Percentiles rank a stretch among this genome's conserved stretches.
These are phyloP conservation scores for Oasisia sp. DNA, from an alignment of 2,888 invertebrate genomes.

Conservation along the genomic window DNA sequence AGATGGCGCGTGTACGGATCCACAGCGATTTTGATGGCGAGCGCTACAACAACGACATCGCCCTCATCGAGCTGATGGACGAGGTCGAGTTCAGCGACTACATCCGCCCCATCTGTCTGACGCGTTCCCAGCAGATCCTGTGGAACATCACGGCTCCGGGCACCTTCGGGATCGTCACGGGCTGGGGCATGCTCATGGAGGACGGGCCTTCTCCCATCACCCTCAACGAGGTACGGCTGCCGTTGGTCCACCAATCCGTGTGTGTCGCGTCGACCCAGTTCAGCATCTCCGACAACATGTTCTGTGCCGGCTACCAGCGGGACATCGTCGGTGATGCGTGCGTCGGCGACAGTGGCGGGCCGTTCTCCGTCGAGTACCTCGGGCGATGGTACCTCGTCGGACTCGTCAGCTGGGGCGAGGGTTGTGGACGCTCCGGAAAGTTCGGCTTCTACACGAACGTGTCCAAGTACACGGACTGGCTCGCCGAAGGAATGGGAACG, in stretches of 20 bases:
- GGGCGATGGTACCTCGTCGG: conserved; percentile 52
- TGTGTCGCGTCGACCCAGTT: not conserved
- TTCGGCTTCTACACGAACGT: not conserved
- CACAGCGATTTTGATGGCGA: conserved; percentile 29
- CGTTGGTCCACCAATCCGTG: conserved; percentile 48
- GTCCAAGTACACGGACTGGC: not conserved
- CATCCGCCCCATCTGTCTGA: conserved; percentile 56
- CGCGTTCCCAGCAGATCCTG: conserved; percentile 27
- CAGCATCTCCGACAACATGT: conserved; percentile 25
- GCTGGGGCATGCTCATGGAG: not conserved
- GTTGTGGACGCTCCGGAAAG: not conserved
- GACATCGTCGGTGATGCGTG: conserved; percentile 48
- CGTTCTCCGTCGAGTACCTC: conserved; percentile 46
- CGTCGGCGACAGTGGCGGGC: conserved; percentile 60
- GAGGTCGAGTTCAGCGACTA: conserved; percentile 48
- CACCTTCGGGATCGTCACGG: not conserved
- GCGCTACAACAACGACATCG: conserved; percentile 45
- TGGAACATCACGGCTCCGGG: not conserved
- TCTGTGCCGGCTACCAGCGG: conserved; percentile 61
- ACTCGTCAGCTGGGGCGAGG: conserved; percentile 47
- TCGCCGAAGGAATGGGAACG: not conserved
- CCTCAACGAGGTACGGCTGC: conserved; percentile 10
- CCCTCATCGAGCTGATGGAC: conserved; percentile 46
- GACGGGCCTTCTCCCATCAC: not conserved
- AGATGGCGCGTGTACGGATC: not conserved